Percentiles rank a stretch among this genome's conserved stretches.
phyloP scores from a whole-genome alignment of 2,888 invertebrate species.

The Junonia oenone region DNA sequence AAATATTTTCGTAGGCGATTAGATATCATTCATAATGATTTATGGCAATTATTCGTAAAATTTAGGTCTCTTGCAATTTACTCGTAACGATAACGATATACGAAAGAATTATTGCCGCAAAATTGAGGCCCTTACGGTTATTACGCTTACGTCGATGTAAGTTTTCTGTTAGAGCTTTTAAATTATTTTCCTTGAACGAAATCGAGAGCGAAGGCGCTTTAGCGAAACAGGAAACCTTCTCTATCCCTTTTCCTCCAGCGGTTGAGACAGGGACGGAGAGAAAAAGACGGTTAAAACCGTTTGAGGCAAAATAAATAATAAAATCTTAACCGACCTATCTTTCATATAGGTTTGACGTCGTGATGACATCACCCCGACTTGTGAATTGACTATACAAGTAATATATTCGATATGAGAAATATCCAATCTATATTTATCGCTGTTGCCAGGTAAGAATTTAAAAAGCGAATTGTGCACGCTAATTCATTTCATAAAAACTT shows the following conservation, averaged over 20 bases:
- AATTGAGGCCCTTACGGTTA: slow-evolving; percentile 3
- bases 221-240: slow-evolving; percentile 47
- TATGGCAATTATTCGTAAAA: slow-evolving; percentile 6
- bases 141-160: not conserved
- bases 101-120: not conserved
- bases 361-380: slow-evolving; percentile 73
- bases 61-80: slow-evolving; percentile 2
- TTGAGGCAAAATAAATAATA: slow-evolving; percentile 70
- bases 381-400: slow-evolving; percentile 65
- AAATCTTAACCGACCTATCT: slow-evolving; percentile 57
- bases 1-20: slow-evolving; percentile 7
- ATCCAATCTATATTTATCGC: slow-evolving; percentile 1
- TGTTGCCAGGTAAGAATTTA: slow-evolving; percentile 20
- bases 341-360: slow-evolving; percentile 47
- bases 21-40: slow-evolving; percentile 12
- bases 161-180: slow-evolving; percentile 19
- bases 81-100: slow-evolving; percentile 9
- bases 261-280: slow-evolving; percentile 52
- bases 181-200: slow-evolving; percentile 32
- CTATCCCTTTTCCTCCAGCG: slow-evolving; percentile 45
- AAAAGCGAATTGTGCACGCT: slow-evolving; percentile 8
- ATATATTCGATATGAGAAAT: slow-evolving; percentile 10
- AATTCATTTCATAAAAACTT: slow-evolving; percentile 11
- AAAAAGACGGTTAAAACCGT: slow-evolving; percentile 64
- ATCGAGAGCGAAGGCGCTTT: slow-evolving; percentile 51